Conservation (phyloP, 2,797 vertebrate genomes). For the Muscicapa comitata region DNA sequence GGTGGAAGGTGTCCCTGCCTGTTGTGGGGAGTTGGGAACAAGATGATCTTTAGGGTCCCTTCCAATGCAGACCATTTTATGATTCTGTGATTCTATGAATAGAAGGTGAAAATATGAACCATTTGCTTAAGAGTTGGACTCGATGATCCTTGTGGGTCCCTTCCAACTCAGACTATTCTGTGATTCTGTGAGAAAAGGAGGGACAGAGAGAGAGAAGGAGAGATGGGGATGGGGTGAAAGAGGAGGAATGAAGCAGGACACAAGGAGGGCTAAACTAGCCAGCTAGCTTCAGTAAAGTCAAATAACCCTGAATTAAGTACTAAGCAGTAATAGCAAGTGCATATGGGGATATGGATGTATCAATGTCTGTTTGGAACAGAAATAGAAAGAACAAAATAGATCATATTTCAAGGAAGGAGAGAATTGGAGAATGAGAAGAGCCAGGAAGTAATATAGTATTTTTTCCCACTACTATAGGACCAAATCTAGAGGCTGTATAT, state of each 20-base stretch:
- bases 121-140: not conserved
- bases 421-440: conserved; percentile 64
- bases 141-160: not conserved
- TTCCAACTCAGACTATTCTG: not conserved
- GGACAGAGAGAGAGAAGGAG: not conserved
- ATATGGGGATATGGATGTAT: conserved; percentile 1
- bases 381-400: conserved; percentile 55
- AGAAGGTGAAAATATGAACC: not conserved
- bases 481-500: conserved; percentile 57
- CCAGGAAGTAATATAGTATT: conserved; percentile 43
- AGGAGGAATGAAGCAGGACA: not conserved
- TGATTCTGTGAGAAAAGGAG: not conserved
- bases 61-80: not conserved
- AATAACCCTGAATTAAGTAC: not conserved
- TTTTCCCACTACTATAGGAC: conserved; percentile 51
- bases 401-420: conserved; percentile 57
- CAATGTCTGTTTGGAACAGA: conserved; percentile 41
- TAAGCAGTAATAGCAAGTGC: conserved; percentile 18
- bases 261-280: not conserved
- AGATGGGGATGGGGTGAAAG: not conserved
- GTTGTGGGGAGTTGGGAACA: rapidly evolving
- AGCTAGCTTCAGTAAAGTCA: not conserved
- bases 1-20: not conserved
- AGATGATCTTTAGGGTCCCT: not conserved
- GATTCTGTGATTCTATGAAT: not conserved